Base-by-base conservation (phyloP, 2,797 vertebrate genomes). In the Neopelma chrysocephalum region DNA sequence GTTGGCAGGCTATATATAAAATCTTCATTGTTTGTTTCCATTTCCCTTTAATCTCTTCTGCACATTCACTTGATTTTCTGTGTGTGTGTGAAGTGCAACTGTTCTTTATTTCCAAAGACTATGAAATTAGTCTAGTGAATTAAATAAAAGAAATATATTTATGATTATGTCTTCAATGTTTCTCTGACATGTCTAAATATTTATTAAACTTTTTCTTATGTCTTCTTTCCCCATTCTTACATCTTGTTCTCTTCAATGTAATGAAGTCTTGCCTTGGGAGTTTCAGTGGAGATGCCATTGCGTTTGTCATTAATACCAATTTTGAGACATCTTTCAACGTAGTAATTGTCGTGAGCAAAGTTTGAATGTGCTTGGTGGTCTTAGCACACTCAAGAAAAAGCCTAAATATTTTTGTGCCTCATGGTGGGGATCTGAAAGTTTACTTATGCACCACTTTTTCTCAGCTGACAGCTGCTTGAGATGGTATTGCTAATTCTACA, bases 41-140 rank as follows among this genome's bases (percentile, higher is more conserved):
- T 71, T 89, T 92, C 31, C 40, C 6, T 89, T 83, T 68, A 64
- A 25, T 70, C 8, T 71, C 47, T 80, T 76, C 32, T 78, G 11
- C 48, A 8, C 81, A 54, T 90, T 91, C 15, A 22, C 21, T 72
- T 70, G 19, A 6, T 58, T 86, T 92, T 84, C 79, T 86, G 16
- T 31, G 5, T 21, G 4, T 47, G 7, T 62, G 25, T 89, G 83
- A 95, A 88, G 62, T 71, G 76, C 38, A 62, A 62, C 62, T 90
- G 40, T 82, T 94, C 54, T 82, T 92, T 94, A 36, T 82, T 96
- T 94, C 45, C 23, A 88, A 89, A 92, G 51, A 87, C 53, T 76
- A 65, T 91, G 82, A 89, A 90, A 86, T 95, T 88, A 95, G 77
- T 95, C 61, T 57, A 89, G 60, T 56, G 56, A 93, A 82, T 90